Base-by-base conservation (phyloP, 2,888 invertebrate species). In the Phyllotreta cruciferae region DNA sequence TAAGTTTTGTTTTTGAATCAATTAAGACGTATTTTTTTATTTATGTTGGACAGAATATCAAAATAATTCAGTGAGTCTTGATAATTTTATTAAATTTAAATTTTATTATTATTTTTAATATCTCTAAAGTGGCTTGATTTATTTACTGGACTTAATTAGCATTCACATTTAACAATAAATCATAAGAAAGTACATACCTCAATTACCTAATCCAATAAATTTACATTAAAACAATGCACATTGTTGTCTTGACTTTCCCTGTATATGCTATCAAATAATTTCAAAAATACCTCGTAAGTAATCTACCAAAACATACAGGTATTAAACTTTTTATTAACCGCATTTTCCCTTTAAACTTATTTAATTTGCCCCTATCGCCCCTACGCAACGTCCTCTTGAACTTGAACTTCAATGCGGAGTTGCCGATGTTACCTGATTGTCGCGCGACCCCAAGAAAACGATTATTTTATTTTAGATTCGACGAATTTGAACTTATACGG, bases 331-430 rank as follows among this genome's bases (percentile, higher is more conserved):
- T 24, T 4, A 24, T 24, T 24, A 24, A 24, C 1, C 1, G 24
- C 1, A 24, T 24, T 24, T 24, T 24, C 24, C 24, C 24, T 24
- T 24, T 24, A 24, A 24, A 24, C 4, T 50, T 36, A 11, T 37
- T 37, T 9, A 0, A 39, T 11, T 10, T 10, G 38, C 52, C 6
- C 60, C 52, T 24, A 10, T 60, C 10, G 37, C 60, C 44, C 60
- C 60, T 36, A 52, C n/a, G 35, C 35, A 14, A 44, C 53, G 13
- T 60, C 14, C 53, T n/a, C 37, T n/a, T 53, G 60, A 53, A 53
- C 60, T 60, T 60, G 60, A 60, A 60, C 60, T 60, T 53, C 7
- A 7, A 6, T 14, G 53, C 60, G 14, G 9, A 8, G 60, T 60
- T 60, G 60, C 60, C 60, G n/a, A 36, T 53, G 38, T 60, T 24